Evolutionary conservation across 2,113 vertebrate species (phyloP).

Genomic region (Daboia siamensis): DNA sequence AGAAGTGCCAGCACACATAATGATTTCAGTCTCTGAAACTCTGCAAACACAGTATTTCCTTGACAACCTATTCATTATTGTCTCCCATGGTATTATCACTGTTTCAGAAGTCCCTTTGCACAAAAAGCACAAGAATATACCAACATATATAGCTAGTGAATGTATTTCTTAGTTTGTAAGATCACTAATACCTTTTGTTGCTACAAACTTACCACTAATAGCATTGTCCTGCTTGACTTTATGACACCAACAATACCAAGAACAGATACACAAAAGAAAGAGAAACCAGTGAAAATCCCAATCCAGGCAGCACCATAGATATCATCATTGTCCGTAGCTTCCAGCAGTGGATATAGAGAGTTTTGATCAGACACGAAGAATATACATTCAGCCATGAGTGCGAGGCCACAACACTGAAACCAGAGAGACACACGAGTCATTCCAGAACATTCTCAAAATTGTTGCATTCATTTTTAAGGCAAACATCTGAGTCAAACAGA

Average conservation of each 20-base stretch:
- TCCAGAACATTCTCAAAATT: neutral
- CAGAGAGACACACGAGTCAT: neutral
- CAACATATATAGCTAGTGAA: neutral
- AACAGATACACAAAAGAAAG: conserved; percentile 71
- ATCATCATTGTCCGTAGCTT: conserved; percentile 68
- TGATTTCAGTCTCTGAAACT: neutral
- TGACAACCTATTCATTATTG: neutral
- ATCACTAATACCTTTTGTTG: neutral
- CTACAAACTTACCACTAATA: conserved; percentile 69
- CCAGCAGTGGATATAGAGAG: conserved; percentile 65
- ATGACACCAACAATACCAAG: conserved; percentile 72
- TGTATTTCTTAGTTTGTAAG: neutral
- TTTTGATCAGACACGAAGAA: conserved; percentile 72
- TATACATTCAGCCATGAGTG: conserved; percentile 80
- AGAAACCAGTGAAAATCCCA: conserved; percentile 76
- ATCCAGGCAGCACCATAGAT: conserved; percentile 77
- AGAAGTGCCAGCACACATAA: neutral
- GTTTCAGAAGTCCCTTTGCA: neutral
- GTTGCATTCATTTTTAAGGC: neutral
- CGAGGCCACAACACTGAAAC: conserved; percentile 73
- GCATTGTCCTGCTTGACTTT: conserved; percentile 67
- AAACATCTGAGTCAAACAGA: neutral
- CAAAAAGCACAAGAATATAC: neutral
- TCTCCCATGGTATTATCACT: neutral
- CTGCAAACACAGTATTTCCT: neutral